A percentile compares a stretch with the other conserved stretches of the same genome.
Evolutionary conservation across 2,113 vertebrate genomes (phyloP).

Genomic region (Odontesthes bonariensis): DNA sequence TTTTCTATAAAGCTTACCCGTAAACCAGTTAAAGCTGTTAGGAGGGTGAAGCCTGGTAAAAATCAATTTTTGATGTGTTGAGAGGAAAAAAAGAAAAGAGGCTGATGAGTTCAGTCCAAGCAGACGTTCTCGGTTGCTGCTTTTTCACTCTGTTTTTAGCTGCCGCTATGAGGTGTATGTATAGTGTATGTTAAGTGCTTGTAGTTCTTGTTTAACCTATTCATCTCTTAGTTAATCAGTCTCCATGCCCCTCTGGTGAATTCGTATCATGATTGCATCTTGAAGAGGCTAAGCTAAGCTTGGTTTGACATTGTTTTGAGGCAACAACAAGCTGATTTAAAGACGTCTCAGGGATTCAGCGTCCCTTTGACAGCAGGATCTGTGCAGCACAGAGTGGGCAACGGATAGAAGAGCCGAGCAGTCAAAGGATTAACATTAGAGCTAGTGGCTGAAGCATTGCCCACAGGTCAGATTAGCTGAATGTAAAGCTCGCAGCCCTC

Average conservation of each 20-base stretch:
- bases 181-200: background rate
- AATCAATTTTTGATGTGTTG: constrained; percentile 11
- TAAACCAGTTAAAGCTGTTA: background rate
- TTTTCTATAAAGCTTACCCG: background rate
- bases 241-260: constrained; percentile 10
- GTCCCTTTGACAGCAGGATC: constrained; percentile 47
- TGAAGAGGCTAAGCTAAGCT: background rate
- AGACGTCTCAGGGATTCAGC: constrained; percentile 30
- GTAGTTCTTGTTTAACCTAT: constrained; percentile 11
- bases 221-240: constrained; percentile 35
- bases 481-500: constrained; percentile 64
- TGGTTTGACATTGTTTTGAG: constrained; percentile 44
- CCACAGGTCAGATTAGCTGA: constrained; percentile 74
- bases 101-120: constrained; percentile 9
- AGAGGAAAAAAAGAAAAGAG: background rate
- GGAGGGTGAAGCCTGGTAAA: background rate
- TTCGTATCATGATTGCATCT: constrained; percentile 34
- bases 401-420: constrained; percentile 35
- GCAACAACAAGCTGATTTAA: constrained; percentile 39
- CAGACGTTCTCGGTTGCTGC: background rate
- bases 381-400: constrained; percentile 18
- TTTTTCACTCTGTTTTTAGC: constrained; percentile 28
- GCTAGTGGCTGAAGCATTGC: constrained; percentile 64
- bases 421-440: constrained; percentile 67
- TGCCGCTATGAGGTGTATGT: background rate